Evolutionary conservation across 1,140 invertebrate genomes (phyloP).

Genomic region (Leptinotarsa texana): DNA sequence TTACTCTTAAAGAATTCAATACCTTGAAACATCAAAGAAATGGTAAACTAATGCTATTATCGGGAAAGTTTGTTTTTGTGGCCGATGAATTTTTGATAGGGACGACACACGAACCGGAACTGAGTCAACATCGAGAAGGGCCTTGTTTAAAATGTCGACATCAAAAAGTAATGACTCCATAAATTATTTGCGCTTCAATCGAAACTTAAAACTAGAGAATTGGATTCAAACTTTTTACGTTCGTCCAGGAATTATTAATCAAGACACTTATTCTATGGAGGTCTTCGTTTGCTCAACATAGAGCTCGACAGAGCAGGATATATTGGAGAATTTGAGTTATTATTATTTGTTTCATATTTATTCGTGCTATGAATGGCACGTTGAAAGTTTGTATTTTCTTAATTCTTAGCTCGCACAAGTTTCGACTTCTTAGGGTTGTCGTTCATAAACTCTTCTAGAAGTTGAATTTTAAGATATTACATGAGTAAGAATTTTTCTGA

Average conservation of each 20-base stretch:
- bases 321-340: no score
- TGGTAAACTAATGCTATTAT: slow-evolving; percentile 20
- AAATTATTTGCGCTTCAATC: slow-evolving; percentile 14
- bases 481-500: no score
- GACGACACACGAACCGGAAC: slow-evolving; percentile 22
- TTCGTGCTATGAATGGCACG: no score
- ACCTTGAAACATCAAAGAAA: slow-evolving; percentile 21
- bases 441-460: no score
- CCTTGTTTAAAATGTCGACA: slow-evolving; percentile 19
- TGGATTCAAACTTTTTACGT: slow-evolving; percentile 5
- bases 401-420: no score
- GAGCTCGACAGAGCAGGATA: no score
- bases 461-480: no score
- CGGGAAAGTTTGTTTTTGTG: slow-evolving; percentile 20
- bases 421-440: no score
- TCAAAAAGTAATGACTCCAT: slow-evolving; percentile 17
- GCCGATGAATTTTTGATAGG: slow-evolving; percentile 11
- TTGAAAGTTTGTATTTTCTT: no score
- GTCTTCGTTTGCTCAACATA: not conserved
- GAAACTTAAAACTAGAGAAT: slow-evolving; percentile 4
- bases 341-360: no score
- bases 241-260: not conserved
- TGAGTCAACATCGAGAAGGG: slow-evolving; percentile 11
- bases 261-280: not conserved
- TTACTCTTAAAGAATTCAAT: slow-evolving; percentile 12